phyloP scores from a whole-genome alignment of 2,113 vertebrate species.

The Phyllopteryx taeniolatus region DNA sequence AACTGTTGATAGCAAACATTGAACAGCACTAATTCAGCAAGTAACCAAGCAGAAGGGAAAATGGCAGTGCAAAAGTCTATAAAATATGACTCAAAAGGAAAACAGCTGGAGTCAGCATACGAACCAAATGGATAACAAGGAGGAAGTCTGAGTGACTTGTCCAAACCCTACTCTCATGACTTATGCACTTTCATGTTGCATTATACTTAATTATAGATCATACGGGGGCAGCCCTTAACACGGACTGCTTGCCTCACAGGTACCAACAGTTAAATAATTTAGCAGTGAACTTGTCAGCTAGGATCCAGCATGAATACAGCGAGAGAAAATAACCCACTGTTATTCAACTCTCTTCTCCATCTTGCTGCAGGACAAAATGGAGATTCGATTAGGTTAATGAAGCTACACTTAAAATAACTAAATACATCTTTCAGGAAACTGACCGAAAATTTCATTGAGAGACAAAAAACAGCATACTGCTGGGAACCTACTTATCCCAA shows the following conservation, averaged over 20 bases:
- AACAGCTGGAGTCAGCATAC: constrained; percentile 53
- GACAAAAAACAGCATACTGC: not conserved
- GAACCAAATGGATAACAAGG: constrained; percentile 44
- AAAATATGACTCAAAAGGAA: constrained; percentile 39
- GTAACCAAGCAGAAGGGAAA: constrained; percentile 13
- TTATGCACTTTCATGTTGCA: constrained; percentile 79
- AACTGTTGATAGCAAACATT: constrained; percentile 41
- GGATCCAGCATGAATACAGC: constrained; percentile 58
- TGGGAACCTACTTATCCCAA: not conserved
- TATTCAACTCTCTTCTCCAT: constrained; percentile 43
- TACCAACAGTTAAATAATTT: constrained; percentile 79
- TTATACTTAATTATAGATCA: constrained; percentile 80
- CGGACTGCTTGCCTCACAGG: constrained; percentile 73
- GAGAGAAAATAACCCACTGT: constrained; percentile 47
- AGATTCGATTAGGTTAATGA: constrained; percentile 51
- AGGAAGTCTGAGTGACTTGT: constrained; percentile 64
- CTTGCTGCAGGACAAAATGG: constrained; percentile 56
- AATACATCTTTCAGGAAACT: constrained; percentile 11
- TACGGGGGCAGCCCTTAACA: constrained; percentile 66
- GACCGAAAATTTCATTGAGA: constrained; percentile 5
- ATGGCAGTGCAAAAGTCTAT: constrained; percentile 18
- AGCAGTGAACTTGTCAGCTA: constrained; percentile 56
- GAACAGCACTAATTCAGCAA: constrained; percentile 17
- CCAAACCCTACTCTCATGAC: constrained; percentile 65
- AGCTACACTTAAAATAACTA: not conserved